A percentile compares a stretch with the other conserved stretches of the same genome.
Conservation (phyloP, 2,113 vertebrate species). For the Mola mola region DNA sequence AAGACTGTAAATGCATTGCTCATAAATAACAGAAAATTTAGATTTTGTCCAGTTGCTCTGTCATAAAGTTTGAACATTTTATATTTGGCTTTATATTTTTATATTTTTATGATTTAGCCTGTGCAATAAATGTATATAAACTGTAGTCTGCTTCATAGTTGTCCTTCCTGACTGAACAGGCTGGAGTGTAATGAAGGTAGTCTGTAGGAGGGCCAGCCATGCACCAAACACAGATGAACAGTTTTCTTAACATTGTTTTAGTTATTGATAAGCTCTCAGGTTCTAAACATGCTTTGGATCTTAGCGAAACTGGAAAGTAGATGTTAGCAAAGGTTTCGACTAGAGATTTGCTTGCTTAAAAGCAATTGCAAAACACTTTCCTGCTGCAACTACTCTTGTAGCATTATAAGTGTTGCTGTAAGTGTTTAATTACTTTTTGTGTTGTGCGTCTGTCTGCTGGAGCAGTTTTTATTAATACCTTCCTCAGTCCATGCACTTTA, state of each 20-base stretch:
- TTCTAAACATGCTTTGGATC: too few relatives aligned
- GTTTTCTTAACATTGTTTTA: not conserved
- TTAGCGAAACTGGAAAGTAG: too few relatives aligned
- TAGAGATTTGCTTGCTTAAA: too few relatives aligned
- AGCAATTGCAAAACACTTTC: too few relatives aligned
- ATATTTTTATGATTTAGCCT: not conserved
- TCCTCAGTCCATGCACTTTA: not conserved
- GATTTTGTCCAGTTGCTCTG: too few relatives aligned
- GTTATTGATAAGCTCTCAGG: too few relatives aligned
- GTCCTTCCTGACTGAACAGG: conserved; percentile 22
- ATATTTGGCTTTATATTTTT: too few relatives aligned
- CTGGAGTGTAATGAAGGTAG: conserved; percentile 18
- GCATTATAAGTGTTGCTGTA: conserved; percentile 11
- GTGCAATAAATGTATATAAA: not conserved
- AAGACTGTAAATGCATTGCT: too few relatives aligned
- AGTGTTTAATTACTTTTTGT: not conserved
- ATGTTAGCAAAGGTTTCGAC: too few relatives aligned
- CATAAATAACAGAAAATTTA: too few relatives aligned
- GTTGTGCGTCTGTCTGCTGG: conserved; percentile 17
- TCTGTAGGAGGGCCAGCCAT: conserved; percentile 17
- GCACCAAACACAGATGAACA: conserved; percentile 1
- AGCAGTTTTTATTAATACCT: conserved; percentile 2
- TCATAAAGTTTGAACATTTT: not conserved
- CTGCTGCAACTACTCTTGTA: not conserved
- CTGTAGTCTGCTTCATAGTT: too few relatives aligned